Base-by-base conservation (phyloP, 2,888 invertebrate genomes). In the Heteromurus nitidus region DNA sequence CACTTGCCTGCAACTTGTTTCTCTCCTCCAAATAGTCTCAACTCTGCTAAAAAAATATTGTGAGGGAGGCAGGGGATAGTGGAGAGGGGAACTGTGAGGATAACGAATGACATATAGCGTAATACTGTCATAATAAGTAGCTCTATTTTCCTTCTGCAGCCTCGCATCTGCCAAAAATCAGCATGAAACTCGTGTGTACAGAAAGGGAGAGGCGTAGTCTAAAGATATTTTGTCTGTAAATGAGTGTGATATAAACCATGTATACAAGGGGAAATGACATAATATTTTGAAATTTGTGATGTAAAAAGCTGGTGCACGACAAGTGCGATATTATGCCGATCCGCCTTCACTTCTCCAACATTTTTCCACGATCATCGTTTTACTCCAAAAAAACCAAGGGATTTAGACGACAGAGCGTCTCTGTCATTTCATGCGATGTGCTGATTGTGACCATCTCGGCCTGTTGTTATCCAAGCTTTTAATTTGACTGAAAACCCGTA, bases 81-180 rank as follows among this genome's bases (percentile, higher is more conserved):
- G n/a, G n/a, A n/a, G n/a, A n/a, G n/a, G 50, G 50, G 18, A 11
- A 28, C 58, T 13, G 58, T 58, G 58, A 11, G 62, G 62, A 62
- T 62, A 62, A 62, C 31, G 62, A 24, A 30, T 62, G 62, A 62
- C 62, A 62, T 62, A 62, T 31, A 31, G 18, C 62, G 62, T 62
- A 62, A 62, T 62, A 64, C 42, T 64, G 64, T 64, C 64, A 64
- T 64, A 64, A 64, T 64, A 64, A 42, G 64, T 64, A 64, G 36
- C 36, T 64, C 64, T 42, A 62, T 24, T 42, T 64, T 16, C 20
- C 42, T 64, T 42, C 9, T 11, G 42, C 11, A 11, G 18, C 1
- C 42, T 16, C 64, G 22, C 64, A 64, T 64, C 74, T 74, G 74
- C 74, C 74, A 65, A 74, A 74, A 74, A 74, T 74, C 65, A 65